Base-by-base conservation (phyloP, 2,888 invertebrate genomes). In the Coleophora flavipennella region DNA sequence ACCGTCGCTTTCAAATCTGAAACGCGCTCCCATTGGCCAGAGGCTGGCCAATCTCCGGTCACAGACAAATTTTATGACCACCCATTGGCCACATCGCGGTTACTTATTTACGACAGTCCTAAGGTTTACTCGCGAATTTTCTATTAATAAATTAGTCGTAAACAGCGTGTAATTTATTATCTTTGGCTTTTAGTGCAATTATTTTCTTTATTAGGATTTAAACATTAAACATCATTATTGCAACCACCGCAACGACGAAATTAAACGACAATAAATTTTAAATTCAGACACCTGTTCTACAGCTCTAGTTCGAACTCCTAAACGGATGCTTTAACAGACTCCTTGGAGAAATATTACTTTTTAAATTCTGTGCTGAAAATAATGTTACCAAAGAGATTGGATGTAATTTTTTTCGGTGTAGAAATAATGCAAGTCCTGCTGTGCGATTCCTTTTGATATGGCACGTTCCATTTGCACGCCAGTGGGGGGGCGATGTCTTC, bases 91-190 rank as follows among this genome's bases (percentile, higher is more conserved):
- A 66, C 62, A 59, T 60, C 62, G 76, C 64, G 73, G 74, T 78
- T 66, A 71, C 73, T 72, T 73, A 73, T 81, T 81, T 81, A 83
- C 79, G 83, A 80, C 71, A 62, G 62, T 67, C 66, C 74, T 74
- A 71, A 81, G 80, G 79, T 76, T 76, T 64, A 69, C 72, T 73
- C 75, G 81, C 81, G 62, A 84, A 83, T 78, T 75, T 81, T 81
- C 83, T 84, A 83, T 80, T 83, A 83, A 79, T 84, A 83, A 80
- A 81, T 79, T 78, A 77, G 73, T 75, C 79, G 78, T 81, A 79
- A 81, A 38, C 80, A 59, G 67, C 62, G 57, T 49, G 50, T 67
- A 75, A 75, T 80, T 80, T 80, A 80, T 83, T 76, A 71, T 67
- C 72, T 72, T 74, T 71, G 72, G 70, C 77, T 66, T 60, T 67